Conservation (phyloP, 2,888 invertebrate genomes). For the Halocaridina rubra region DNA sequence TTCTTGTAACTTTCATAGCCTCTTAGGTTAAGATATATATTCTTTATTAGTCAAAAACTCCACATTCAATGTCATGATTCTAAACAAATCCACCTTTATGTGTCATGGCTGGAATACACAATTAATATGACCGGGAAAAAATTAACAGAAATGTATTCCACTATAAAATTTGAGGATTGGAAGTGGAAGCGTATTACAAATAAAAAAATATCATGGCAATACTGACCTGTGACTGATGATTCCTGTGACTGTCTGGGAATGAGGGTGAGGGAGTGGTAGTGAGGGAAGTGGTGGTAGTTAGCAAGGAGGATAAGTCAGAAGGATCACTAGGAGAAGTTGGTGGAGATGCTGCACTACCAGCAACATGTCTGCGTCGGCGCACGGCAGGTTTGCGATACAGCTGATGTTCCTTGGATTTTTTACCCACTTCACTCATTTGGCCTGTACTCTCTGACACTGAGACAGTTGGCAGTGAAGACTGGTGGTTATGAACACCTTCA, state of each 20-base stretch:
- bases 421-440: neutral
- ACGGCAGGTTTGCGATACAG: constrained; percentile 62
- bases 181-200: too few species aligned
- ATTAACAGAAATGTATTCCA: too few species aligned
- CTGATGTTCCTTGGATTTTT: constrained; percentile 21
- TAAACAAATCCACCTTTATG: too few species aligned
- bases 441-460: neutral
- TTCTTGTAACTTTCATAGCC: too few species aligned
- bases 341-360: constrained; percentile 34
- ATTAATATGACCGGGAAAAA: too few species aligned
- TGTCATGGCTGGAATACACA: too few species aligned
- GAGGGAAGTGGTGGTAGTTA: constrained; percentile 42
- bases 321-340: constrained; percentile 40
- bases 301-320: constrained; percentile 26
- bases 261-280: constrained; percentile 26
- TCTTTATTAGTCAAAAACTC: too few species aligned
- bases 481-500: neutral
- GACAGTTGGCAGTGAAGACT: neutral
- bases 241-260: constrained; percentile 16
- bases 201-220: too few species aligned
- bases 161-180: too few species aligned
- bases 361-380: constrained; percentile 49
- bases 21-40: too few species aligned
- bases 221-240: constrained; percentile 23
- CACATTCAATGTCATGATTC: too few species aligned